These are phyloP conservation scores for Acanthisitta chloris DNA, from an alignment of 2,113 vertebrate genomes.

Conservation along the genomic window DNA sequence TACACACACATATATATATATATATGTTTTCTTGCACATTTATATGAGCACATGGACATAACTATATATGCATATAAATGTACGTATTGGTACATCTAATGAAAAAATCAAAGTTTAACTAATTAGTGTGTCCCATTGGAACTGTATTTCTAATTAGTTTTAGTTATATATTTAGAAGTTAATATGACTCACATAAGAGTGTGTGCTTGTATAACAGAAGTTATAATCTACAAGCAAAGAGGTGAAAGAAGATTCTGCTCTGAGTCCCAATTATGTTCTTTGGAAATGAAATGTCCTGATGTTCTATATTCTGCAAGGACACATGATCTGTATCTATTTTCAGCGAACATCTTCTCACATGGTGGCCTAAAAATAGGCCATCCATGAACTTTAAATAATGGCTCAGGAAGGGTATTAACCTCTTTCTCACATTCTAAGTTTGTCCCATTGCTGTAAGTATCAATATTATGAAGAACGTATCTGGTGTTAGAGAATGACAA, in stretches of 20 bases:
- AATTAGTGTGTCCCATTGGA: background rate
- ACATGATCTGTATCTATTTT: slow-evolving; percentile 80
- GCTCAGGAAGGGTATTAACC: slow-evolving; percentile 75
- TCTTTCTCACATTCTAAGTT: slow-evolving; percentile 69
- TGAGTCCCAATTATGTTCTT: slow-evolving; percentile 62
- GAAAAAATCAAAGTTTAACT: background rate
- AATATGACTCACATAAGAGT: background rate
- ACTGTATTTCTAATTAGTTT: background rate
- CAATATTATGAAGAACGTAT: slow-evolving; percentile 32
- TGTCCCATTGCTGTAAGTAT: slow-evolving; percentile 37
- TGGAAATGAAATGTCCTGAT: slow-evolving; percentile 72
- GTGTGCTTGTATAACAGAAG: background rate
- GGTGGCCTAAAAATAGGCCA: slow-evolving; percentile 76
- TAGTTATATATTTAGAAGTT: background rate
- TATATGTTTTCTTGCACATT: background rate
- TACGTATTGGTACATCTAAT: background rate
- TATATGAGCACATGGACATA: background rate
- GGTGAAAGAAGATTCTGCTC: slow-evolving; percentile 58
- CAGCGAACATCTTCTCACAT: slow-evolving; percentile 68
- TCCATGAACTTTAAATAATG: slow-evolving; percentile 77
- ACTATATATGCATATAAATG: background rate
- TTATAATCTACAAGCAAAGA: slow-evolving; percentile 47
- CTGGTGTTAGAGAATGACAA: slow-evolving; percentile 10
- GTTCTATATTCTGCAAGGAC: slow-evolving; percentile 73
- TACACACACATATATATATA: background rate